Evolutionary conservation across 2,797 vertebrate genomes (phyloP), one percentile per base, ranked within the genome.

Genomic region (Phoebastria nigripes): DNA sequence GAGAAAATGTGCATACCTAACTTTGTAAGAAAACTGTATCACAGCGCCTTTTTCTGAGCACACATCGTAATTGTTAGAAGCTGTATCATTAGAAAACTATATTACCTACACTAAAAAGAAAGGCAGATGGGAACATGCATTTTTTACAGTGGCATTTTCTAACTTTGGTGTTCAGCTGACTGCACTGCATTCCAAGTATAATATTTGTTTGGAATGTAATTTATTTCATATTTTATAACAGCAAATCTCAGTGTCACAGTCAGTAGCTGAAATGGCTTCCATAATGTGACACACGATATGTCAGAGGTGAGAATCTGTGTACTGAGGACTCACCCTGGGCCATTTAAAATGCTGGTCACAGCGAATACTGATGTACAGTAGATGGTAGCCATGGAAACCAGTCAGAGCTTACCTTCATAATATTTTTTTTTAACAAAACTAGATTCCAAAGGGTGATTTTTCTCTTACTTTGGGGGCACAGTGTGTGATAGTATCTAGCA

Each of bases 331-430:
- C 86, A 85, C 29, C 15, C 73, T 80, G 65, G 24, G 29, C 67
- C 86, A 41, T 92, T 96, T 95, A 82, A 95, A 93, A 97, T 95
- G 90, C 95, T 87, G 56, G 63, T 96, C 96, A 96, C 88, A 94
- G 83, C 0, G 0, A 89, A 82, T 65, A 58, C 63, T 77, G 86
- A 94, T 81, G 56, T 96, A 94, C 70, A 89, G 90, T 93, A 93
- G 93, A 73, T 85, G 52, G 96, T 96, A 96, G 59, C 71, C 86
- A 96, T 95, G 83, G 96, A 95, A 96, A 97, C 96, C 41, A 69
- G 71, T 47, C 67, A 80, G 71, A 19, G 3, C 61, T 80, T 78
- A 96, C 84, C 46, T 89, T 81, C 59, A 70, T 76, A 76, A 76
- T 41, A 16, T 28, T 14, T 62, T 55, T 89, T 82, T 42, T 28